Evolutionary conservation across 2,113 vertebrate species (phyloP).

Genomic region (Psittacula cyanocephala): DNA sequence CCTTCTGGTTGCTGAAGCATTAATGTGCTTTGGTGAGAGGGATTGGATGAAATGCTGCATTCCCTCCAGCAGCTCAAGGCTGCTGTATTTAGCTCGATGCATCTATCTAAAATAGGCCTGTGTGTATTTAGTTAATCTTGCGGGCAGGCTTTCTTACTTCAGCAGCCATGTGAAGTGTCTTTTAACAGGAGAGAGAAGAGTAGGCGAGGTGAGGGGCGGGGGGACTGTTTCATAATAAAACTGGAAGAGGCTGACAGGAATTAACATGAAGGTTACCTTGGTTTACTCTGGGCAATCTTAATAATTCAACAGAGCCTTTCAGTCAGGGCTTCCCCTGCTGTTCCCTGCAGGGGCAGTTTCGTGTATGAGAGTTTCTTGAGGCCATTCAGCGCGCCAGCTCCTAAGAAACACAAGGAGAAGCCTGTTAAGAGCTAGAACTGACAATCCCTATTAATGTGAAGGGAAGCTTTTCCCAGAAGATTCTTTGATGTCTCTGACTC

Average conservation of each 20-base stretch:
- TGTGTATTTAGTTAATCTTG: constrained; percentile 34
- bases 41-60: background rate
- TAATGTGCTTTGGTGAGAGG: background rate
- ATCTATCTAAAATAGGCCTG: background rate
- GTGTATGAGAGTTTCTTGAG: background rate
- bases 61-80: background rate
- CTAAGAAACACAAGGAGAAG: background rate
- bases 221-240: background rate
- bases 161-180: constrained; percentile 15
- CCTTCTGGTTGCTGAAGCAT: background rate
- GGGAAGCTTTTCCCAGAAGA: background rate
- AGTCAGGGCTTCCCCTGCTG: background rate
- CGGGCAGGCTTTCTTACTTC: background rate
- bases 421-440: background rate
- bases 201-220: background rate
- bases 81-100: background rate
- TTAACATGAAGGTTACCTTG: background rate
- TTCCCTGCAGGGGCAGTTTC: background rate
- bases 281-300: constrained; percentile 22
- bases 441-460: background rate
- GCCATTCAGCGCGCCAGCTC: background rate
- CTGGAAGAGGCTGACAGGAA: background rate
- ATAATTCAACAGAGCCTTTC: constrained; percentile 47
- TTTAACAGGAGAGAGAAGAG: constrained; percentile 26
- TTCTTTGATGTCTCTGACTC: background rate